These are phyloP conservation scores for Eremophila alpestris DNA, from an alignment of 2,797 vertebrate genomes.

Conservation along the genomic window DNA sequence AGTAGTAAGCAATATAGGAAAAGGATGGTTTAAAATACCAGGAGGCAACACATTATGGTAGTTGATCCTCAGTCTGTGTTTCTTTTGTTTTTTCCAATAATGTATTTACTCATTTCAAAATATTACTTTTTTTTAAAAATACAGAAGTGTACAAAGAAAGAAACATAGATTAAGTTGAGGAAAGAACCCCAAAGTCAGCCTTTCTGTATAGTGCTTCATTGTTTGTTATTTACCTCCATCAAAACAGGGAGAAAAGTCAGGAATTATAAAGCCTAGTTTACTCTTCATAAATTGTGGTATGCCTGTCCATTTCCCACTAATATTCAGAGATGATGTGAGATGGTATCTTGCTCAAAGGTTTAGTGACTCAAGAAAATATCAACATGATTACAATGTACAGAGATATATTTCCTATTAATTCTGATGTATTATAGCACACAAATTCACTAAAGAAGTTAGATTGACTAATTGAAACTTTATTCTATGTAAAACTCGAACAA, in stretches of 20 bases:
- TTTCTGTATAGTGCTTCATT: not conserved
- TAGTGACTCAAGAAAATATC: conserved; percentile 25
- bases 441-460: not conserved
- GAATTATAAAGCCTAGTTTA: conserved; percentile 10
- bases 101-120: not conserved
- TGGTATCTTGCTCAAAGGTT: not conserved
- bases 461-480: conserved; percentile 68
- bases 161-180: not conserved
- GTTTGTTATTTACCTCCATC: not conserved
- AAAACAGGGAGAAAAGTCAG: not conserved
- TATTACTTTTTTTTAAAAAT: not conserved
- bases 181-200: not conserved
- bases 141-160: not conserved
- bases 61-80: not conserved
- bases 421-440: not conserved
- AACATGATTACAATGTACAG: not conserved
- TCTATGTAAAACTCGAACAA: conserved; percentile 58
- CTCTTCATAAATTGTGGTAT: not conserved
- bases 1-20: not conserved
- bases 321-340: not conserved
- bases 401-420: conserved; percentile 22
- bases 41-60: not conserved
- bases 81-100: not conserved
- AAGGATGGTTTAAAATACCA: not conserved
- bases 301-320: conserved; percentile 8